These are phyloP conservation scores for Stictocephala bisonia DNA, from an alignment of 2,888 invertebrate species.

Conservation along the genomic window DNA sequence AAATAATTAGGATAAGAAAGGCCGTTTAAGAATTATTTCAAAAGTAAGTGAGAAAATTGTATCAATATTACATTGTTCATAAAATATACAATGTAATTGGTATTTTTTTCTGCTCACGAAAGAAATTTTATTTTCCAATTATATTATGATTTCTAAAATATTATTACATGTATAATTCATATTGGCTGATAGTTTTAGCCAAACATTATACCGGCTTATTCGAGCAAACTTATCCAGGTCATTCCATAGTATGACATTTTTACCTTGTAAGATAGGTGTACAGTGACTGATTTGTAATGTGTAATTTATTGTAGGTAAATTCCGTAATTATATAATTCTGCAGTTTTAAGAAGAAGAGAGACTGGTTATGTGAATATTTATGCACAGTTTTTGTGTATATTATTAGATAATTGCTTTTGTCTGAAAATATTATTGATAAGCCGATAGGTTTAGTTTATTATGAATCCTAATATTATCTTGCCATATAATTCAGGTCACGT, in stretches of 20 bases:
- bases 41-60: too few relatives aligned
- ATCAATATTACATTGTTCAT: too few relatives aligned
- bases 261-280: conserved; percentile 35
- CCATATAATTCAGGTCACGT: conserved; percentile 32
- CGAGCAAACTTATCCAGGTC: too few relatives aligned
- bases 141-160: too few relatives aligned
- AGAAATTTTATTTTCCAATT: too few relatives aligned
- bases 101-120: too few relatives aligned
- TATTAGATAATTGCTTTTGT: conserved; percentile 26
- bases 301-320: conserved; percentile 35
- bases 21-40: too few relatives aligned
- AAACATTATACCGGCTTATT: too few relatives aligned
- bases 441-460: conserved; percentile 31
- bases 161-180: too few relatives aligned
- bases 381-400: conserved; percentile 34
- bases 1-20: too few relatives aligned
- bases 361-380: conserved; percentile 26
- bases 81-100: too few relatives aligned
- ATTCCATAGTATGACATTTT: neutral
- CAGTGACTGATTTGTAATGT: conserved; percentile 39
- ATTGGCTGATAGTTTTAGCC: too few relatives aligned
- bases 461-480: conserved; percentile 37
- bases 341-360: conserved; percentile 2
- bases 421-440: conserved; percentile 22
- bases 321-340: conserved; percentile 6